A percentile compares a stretch with the other conserved stretches of the same genome.
Evolutionary conservation across 2,888 invertebrate genomes (phyloP).

Genomic region (Epiblema foenella): DNA sequence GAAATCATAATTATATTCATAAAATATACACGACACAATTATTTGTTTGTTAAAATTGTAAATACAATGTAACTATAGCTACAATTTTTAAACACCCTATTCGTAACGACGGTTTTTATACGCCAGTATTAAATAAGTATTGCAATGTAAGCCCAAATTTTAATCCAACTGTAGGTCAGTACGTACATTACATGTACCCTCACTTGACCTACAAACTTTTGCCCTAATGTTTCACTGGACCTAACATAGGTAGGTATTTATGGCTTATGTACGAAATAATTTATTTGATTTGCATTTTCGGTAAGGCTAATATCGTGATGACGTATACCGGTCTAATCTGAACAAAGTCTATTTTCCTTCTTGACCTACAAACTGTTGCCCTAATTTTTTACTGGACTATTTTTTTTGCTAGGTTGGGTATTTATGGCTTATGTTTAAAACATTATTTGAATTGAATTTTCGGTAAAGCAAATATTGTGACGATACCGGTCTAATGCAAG

Average conservation of each 20-base stretch:
- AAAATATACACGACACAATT: neutral
- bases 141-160: conserved; percentile 2
- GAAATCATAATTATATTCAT: neutral
- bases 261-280: too few species aligned
- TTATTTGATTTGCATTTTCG: too few species aligned
- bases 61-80: conserved; percentile 7
- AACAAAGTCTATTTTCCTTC: too few species aligned
- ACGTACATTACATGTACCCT: neutral
- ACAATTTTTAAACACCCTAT: conserved; percentile 9
- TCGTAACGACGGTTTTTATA: conserved; percentile 36
- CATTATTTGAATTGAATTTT: too few species aligned
- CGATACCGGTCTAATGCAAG: too few species aligned
- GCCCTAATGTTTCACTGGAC: neutral
- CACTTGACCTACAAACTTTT: neutral
- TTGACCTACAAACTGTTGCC: too few species aligned
- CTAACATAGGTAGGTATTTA: neutral
- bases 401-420: too few species aligned
- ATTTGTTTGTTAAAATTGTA: conserved; percentile 6
- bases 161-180: neutral
- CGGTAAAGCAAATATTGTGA: too few species aligned
- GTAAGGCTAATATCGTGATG: too few species aligned
- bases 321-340: too few species aligned
- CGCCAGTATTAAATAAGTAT: conserved; percentile 36
- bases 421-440: too few species aligned
- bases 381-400: too few species aligned